Percentiles rank a stretch among this genome's conserved stretches.
Evolutionary conservation across 2,113 vertebrate species (phyloP).

Genomic region (Microtus pennsylvanicus): DNA sequence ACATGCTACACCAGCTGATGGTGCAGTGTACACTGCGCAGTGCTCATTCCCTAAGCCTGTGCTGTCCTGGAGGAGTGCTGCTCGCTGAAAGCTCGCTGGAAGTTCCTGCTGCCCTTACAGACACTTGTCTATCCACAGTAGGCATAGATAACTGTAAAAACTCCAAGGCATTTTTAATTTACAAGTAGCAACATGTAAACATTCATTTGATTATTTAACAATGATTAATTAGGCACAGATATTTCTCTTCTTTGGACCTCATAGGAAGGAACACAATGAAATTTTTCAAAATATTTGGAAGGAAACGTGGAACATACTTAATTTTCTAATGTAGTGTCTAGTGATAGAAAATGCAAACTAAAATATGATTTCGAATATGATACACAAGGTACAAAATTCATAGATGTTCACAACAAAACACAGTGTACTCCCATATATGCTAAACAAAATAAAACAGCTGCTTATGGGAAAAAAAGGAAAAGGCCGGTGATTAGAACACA

Average conservation of each 20-base stretch:
- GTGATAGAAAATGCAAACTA: constrained; percentile 15
- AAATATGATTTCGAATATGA: not conserved
- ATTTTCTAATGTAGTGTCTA: not conserved
- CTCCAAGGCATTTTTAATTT: not conserved
- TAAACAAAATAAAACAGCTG: not conserved
- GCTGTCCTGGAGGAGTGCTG: not conserved
- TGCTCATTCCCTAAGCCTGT: not conserved
- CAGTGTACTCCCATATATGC: not conserved
- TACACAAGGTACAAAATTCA: constrained; percentile 12
- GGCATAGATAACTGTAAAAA: not conserved
- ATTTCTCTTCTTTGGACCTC: not conserved
- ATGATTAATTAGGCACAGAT: not conserved
- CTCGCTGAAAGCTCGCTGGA: not conserved
- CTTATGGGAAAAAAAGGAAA: not conserved
- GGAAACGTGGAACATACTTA: not conserved
- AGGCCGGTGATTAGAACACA: not conserved
- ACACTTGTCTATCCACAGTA: not conserved
- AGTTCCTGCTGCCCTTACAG: not conserved
- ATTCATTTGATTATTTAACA: not conserved
- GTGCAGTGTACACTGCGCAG: not conserved
- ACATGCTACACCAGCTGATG: not conserved
- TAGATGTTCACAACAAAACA: not conserved
- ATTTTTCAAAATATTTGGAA: constrained; percentile 1
- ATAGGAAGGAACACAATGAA: not conserved
- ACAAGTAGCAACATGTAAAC: constrained; percentile 35